Conservation (phyloP, 92 coral and sea anemone species). For the Palythoa heliodiscus region DNA sequence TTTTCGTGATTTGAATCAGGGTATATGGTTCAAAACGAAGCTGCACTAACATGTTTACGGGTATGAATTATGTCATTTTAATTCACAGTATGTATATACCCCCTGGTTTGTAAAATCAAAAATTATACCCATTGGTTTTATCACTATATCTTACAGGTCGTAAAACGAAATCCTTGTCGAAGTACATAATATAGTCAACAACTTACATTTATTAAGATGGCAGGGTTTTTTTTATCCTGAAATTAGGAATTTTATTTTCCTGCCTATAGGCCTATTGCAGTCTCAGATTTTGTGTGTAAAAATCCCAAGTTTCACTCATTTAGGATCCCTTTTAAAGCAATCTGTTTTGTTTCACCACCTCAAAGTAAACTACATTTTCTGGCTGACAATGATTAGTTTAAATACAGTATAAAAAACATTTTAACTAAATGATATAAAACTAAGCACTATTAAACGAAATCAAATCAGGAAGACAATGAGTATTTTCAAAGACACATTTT, state of each 20-base stretch:
- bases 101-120: slow-evolving; percentile 11
- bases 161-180: not conserved
- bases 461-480: not conserved
- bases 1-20: slow-evolving; percentile 33
- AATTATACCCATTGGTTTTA: slow-evolving; percentile 9
- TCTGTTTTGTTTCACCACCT: not conserved
- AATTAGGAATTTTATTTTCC: not conserved
- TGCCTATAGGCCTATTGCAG: not conserved
- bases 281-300: not conserved
- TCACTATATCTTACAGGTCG: not conserved
- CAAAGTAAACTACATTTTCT: not conserved
- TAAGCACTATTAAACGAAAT: not conserved
- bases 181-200: not conserved
- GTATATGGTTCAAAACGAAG: slow-evolving; percentile 2
- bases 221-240: not conserved
- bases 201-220: not conserved
- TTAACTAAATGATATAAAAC: not conserved
- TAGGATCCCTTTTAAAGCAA: not conserved
- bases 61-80: slow-evolving; percentile 11
- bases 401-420: not conserved
- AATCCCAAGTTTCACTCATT: not conserved
- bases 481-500: not conserved
- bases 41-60: not conserved
- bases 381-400: not conserved
- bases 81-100: slow-evolving; percentile 12